Percentiles rank a stretch among this genome's conserved stretches.
Evolutionary conservation across 2,113 vertebrate species (phyloP).

Genomic region (Lophotis ruficrista): DNA sequence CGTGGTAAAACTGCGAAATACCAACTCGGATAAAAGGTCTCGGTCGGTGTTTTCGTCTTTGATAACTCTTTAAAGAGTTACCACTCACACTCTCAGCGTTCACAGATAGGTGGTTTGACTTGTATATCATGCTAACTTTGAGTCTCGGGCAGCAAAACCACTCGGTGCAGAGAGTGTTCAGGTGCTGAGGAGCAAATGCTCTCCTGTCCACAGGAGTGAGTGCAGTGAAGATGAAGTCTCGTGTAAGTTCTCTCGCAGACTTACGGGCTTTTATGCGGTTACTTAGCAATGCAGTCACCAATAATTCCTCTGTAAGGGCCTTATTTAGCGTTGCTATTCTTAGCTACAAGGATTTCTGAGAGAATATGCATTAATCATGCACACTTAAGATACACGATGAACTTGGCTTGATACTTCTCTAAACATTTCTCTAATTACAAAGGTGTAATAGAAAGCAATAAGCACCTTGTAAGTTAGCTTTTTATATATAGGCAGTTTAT

Average conservation of each 20-base stretch:
- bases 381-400: rapidly evolving
- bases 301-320: background rate
- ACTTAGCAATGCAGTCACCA: background rate
- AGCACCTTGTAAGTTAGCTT: background rate
- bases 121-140: rapidly evolving
- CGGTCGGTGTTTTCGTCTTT: no score
- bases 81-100: no score
- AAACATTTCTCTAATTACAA: background rate
- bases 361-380: background rate
- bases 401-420: background rate
- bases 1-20: rapidly evolving
- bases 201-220: no score
- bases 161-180: rapidly evolving
- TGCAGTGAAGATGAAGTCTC: background rate
- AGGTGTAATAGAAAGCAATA: background rate
- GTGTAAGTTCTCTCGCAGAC: rapidly evolving
- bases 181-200: background rate
- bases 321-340: background rate
- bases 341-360: no score
- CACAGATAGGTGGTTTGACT: no score
- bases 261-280: background rate
- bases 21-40: rapidly evolving
- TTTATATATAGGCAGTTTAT: background rate
- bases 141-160: rapidly evolving
- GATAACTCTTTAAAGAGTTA: background rate